Conservation (phyloP, 2,797 vertebrate genomes). For the Notamacropus eugenii region DNA sequence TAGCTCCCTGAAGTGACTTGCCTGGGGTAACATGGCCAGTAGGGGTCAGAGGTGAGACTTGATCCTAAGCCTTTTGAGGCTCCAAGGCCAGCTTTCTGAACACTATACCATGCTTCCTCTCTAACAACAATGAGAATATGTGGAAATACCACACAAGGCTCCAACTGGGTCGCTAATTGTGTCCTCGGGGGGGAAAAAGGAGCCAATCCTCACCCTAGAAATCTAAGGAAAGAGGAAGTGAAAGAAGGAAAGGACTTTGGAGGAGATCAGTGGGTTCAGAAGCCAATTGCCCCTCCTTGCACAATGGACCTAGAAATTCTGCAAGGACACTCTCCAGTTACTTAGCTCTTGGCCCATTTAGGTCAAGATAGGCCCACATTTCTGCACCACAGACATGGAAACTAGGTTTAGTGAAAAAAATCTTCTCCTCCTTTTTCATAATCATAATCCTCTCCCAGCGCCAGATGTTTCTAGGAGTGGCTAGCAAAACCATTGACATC, state of each 20-base stretch:
- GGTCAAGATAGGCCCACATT: slow-evolving; percentile 54
- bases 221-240: slow-evolving; percentile 14
- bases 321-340: not conserved
- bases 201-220: slow-evolving; percentile 19
- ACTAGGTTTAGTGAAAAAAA: slow-evolving; percentile 46
- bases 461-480: slow-evolving; percentile 76
- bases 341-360: slow-evolving; percentile 48
- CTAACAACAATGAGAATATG: not conserved
- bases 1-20: not conserved
- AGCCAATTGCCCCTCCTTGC: not conserved
- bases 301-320: slow-evolving; percentile 32
- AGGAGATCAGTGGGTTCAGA: not conserved
- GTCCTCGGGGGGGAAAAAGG: slow-evolving; percentile 5
- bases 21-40: not conserved
- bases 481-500: slow-evolving; percentile 58
- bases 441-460: slow-evolving; percentile 24
- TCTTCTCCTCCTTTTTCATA: slow-evolving; percentile 57
- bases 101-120: not conserved
- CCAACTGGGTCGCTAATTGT: slow-evolving; percentile 38
- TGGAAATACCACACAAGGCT: not conserved
- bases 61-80: not conserved
- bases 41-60: not conserved
- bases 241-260: slow-evolving; percentile 13
- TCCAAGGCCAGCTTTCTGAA: not conserved
- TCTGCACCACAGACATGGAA: slow-evolving; percentile 45